Evolutionary conservation across 1,140 invertebrate genomes (phyloP).

Genomic region (Thaumetopoea pityocampa): DNA sequence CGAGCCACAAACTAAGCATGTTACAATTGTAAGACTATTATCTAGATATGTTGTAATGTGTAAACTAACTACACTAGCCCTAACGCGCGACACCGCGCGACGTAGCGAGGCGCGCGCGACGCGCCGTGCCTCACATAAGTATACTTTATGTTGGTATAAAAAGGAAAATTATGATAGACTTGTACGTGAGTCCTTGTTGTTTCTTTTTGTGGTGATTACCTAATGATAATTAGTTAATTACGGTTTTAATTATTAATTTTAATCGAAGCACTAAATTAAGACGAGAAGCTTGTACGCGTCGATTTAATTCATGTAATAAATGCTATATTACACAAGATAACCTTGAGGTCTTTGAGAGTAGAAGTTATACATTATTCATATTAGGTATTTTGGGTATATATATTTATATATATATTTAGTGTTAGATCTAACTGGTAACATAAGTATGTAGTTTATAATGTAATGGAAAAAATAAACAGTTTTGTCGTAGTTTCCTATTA

Average conservation of each 20-base stretch:
- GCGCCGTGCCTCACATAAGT: slow-evolving; percentile 19
- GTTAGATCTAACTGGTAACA: slow-evolving; percentile 72
- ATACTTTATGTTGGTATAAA: slow-evolving; percentile 72
- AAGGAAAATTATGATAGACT: slow-evolving; percentile 77
- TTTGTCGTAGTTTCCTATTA: slow-evolving; percentile 75
- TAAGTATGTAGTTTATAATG: slow-evolving; percentile 75
- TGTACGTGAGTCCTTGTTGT: slow-evolving; percentile 69
- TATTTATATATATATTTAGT: slow-evolving; percentile 68
- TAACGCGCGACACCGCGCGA: slow-evolving; percentile 30
- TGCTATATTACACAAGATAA: slow-evolving; percentile 67
- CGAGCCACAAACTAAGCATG: slow-evolving; percentile 57
- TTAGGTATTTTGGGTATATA: slow-evolving; percentile 76
- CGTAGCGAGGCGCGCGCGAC: slow-evolving; percentile 16
- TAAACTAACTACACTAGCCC: slow-evolving; percentile 55
- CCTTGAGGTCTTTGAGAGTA: slow-evolving; percentile 69
- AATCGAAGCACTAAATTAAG: slow-evolving; percentile 71
- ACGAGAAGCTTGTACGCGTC: slow-evolving; percentile 66
- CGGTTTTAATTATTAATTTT: slow-evolving; percentile 77
- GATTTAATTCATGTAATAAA: slow-evolving; percentile 64
- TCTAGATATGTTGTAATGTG: slow-evolving; percentile 67
- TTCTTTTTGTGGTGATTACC: slow-evolving; percentile 59
- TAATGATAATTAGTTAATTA: slow-evolving; percentile 78
- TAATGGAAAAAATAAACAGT: slow-evolving; percentile 70
- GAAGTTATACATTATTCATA: slow-evolving; percentile 74
- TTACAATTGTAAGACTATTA: slow-evolving; percentile 71